A percentile compares a stretch with the other conserved stretches of the same genome.
These are phyloP conservation scores for Circaetus gallicus DNA, from an alignment of 2,113 vertebrate species.

Conservation along the genomic window DNA sequence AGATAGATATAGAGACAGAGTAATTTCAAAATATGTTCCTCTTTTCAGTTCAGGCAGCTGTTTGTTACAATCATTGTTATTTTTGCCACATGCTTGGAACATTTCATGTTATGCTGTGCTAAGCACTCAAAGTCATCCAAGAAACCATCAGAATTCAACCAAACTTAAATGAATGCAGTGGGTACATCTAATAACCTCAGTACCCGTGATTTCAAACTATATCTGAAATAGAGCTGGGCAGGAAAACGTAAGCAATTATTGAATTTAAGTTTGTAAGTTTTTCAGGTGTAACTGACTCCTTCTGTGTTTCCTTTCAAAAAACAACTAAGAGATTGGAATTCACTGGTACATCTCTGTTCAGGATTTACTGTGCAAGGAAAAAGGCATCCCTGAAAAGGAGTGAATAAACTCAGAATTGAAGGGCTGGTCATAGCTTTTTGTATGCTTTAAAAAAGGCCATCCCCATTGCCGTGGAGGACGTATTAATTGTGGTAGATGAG, in stretches of 20 bases:
- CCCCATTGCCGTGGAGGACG: not conserved
- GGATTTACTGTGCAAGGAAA: not conserved
- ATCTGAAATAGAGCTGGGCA: not conserved
- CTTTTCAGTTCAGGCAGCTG: not conserved
- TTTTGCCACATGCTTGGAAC: slow-evolving; percentile 2
- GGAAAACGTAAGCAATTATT: not conserved
- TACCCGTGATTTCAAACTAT: not conserved
- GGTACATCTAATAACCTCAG: not conserved
- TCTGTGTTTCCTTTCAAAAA: not conserved
- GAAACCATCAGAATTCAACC: not conserved
- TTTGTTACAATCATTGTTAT: not conserved
- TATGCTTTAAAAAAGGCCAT: not conserved
- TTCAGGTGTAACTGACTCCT: not conserved
- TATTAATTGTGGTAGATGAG: not conserved
- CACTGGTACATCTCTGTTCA: not conserved
- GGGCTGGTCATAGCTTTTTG: not conserved
- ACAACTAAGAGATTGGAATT: not conserved
- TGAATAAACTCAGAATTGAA: not conserved
- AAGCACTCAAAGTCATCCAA: not conserved
- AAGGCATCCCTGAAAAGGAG: not conserved
- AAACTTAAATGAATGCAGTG: not conserved
- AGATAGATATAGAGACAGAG: not conserved
- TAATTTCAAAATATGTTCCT: not conserved
- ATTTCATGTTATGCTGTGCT: not conserved
- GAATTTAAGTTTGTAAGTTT: not conserved